These are phyloP conservation scores for Gryllus bimaculatus DNA, from an alignment of 1,140 invertebrate genomes.

Conservation along the genomic window DNA sequence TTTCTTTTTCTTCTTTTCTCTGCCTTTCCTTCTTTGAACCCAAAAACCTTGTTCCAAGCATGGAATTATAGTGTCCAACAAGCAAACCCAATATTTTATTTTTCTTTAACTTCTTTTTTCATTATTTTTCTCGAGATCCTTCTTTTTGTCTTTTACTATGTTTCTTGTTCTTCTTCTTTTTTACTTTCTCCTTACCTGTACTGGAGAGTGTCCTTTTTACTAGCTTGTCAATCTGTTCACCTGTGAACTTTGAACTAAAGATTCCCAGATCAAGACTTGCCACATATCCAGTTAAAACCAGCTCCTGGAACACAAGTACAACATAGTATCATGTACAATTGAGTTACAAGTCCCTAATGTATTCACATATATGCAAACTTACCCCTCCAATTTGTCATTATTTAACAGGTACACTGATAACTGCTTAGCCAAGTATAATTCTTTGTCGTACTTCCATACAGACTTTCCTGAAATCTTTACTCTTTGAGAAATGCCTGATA, in stretches of 20 bases:
- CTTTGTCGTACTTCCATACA: not conserved
- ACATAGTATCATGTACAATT: not conserved
- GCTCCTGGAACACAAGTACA: not conserved
- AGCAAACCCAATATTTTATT: not conserved
- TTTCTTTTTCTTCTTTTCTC: not conserved
- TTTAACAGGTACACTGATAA: not conserved
- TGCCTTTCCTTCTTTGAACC: not conserved
- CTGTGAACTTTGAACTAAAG: not conserved
- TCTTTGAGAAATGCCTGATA: not conserved
- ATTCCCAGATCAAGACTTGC: not conserved
- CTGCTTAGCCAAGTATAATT: not conserved
- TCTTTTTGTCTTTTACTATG: not conserved
- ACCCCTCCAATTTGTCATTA: not conserved
- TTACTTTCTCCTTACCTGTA: not conserved
- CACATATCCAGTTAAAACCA: not conserved
- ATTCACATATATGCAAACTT: not conserved
- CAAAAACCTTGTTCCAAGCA: not conserved
- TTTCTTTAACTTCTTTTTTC: not conserved
- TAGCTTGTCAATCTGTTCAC: not conserved
- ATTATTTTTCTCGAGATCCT: not conserved
- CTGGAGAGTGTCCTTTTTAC: not conserved
- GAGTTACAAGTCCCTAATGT: too few species aligned
- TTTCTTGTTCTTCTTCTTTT: not conserved
- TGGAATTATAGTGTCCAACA: not conserved
- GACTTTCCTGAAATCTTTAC: not conserved